Evolutionary conservation across 2,113 vertebrate species (phyloP), one percentile per base, ranked within the genome.

Genomic region (Carassius gibelio): DNA sequence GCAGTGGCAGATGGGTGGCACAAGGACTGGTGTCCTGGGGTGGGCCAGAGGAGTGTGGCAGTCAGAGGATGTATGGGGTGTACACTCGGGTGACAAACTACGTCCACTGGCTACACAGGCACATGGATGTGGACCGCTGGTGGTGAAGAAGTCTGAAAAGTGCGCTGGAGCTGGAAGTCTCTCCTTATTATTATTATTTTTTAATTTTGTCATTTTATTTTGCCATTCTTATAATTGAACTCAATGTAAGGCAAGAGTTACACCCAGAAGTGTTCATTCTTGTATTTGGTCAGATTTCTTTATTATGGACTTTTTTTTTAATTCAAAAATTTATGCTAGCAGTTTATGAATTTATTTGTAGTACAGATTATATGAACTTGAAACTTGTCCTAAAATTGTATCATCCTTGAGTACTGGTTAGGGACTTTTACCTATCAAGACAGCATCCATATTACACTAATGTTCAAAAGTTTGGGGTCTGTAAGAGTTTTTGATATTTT

Each of bases 11-110:
- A 61, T 99, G 98, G 98, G 95, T 94, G 61, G 98, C 94, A 83
- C 96, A 97, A 75, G 98, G 98, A 14, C 87, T 99, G 83, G 98
- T 99, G 86, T 99, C 98, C 0, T 99, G 98, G 98, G 97, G 95
- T 0, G 97, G 98, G 0, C 97, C 98, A 0, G 98, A 98, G 91
- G 97, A 97, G 59, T 99, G 98, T 0, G 98, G 98, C 17, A 97
- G 96, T 88, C 96, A 96, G 82, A 95, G 98, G 48, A 96, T 99
- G 1, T 99, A 99, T 0, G 98, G 98, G 0, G 98, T 99, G 30
- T 99, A 99, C 93, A 99, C 97, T 8, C 95, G 97, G 36, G 96
- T 99, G 84, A 93, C 95, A 6, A 97, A 96, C 78, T 99, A 97
- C 0, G 92, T 95, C 57, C 90, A 90, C 85, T 99, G 98, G 98